Conservation (phyloP, 1,140 invertebrate genomes). For the Fopius arisanus region DNA sequence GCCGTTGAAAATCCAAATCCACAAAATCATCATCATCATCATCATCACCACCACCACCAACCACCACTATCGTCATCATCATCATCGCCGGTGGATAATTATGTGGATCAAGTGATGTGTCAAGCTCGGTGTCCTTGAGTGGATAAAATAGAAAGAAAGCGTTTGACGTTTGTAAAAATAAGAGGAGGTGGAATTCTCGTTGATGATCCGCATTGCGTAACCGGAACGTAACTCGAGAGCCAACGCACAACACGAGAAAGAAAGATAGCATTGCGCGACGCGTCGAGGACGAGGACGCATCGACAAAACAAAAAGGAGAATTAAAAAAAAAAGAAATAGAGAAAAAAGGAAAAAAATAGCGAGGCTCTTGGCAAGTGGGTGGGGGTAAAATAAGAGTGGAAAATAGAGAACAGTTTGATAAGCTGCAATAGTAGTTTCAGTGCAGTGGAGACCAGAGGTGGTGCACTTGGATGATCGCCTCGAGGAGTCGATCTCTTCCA, state of each 20-base stretch:
- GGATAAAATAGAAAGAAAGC: background rate
- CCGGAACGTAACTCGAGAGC: conserved; percentile 28
- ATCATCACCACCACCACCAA: no score
- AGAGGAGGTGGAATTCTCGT: conserved; percentile 25
- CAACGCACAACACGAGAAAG: conserved; percentile 17
- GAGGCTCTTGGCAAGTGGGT: background rate
- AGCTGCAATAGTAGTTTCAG: background rate
- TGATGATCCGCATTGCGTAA: conserved; percentile 30
- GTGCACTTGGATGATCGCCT: background rate
- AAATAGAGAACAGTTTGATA: conserved; percentile 3
- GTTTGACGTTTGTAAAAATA: conserved; percentile 9
- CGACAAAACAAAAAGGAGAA: background rate
- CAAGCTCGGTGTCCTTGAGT: conserved; percentile 28
- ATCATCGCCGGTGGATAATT: background rate
- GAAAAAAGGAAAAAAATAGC: background rate
- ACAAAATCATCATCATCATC: no score
- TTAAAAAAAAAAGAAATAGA: background rate
- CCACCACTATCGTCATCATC: no score
- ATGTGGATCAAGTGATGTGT: conserved; percentile 7
- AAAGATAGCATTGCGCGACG: background rate
- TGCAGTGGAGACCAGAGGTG: background rate
- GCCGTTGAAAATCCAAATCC: no score
- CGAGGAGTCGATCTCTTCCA: background rate
- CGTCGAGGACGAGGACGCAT: conserved; percentile 6
- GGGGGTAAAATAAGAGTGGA: background rate